Conservation (phyloP, 2,888 invertebrate species). For the Melanostoma scalare region DNA sequence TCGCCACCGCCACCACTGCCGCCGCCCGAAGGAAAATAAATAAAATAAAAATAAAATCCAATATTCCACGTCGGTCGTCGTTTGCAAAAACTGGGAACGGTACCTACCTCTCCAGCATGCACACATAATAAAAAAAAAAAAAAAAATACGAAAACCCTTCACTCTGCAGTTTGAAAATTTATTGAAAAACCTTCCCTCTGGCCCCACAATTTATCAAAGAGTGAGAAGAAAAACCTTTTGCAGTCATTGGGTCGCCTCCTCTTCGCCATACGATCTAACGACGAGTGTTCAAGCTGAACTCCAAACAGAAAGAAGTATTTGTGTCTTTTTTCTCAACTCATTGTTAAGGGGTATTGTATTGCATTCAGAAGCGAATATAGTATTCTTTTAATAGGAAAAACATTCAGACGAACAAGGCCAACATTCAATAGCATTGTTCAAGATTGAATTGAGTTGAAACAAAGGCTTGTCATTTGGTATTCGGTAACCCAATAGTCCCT, state of each 20-base stretch:
- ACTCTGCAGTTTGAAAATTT: slow-evolving; percentile 63
- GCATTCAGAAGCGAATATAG: background rate
- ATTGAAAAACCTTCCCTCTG: slow-evolving; percentile 59
- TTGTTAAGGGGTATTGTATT: slow-evolving; percentile 6
- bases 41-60: slow-evolving; percentile 30
- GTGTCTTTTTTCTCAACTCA: background rate
- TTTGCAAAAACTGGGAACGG: slow-evolving; percentile 8
- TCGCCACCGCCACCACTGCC: no score
- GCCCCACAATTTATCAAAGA: slow-evolving; percentile 54
- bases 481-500: no score
- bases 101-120: slow-evolving; percentile 29
- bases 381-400: no score
- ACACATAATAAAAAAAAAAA: slow-evolving; percentile 5
- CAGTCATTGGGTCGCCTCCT: slow-evolving; percentile 6
- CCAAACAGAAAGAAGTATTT: background rate
- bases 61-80: slow-evolving; percentile 12
- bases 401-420: no score
- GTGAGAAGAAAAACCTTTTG: slow-evolving; percentile 6
- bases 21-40: no score
- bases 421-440: no score
- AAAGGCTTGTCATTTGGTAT: no score
- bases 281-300: slow-evolving; percentile 47
- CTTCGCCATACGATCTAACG: slow-evolving; percentile 22
- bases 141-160: slow-evolving; percentile 53
- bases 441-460: no score